Conservation (phyloP, 1,140 invertebrate species). For the Linepithema humile region DNA sequence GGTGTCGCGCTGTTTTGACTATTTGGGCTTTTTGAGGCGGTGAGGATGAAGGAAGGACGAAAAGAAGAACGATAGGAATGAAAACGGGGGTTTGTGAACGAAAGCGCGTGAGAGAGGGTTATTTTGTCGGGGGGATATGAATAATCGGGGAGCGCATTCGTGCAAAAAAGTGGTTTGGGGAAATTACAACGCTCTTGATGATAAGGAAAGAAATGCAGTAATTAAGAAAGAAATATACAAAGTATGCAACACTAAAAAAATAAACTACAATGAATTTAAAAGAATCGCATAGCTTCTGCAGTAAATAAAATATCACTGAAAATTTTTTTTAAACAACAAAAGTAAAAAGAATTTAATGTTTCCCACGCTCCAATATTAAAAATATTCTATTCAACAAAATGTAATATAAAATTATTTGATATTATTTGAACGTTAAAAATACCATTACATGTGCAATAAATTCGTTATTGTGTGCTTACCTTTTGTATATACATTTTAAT, state of each 20-base stretch:
- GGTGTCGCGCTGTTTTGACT: constrained; percentile 21
- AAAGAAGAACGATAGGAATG: background rate
- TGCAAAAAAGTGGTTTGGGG: background rate
- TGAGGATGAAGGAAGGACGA: too few species aligned
- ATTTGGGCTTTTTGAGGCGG: background rate
- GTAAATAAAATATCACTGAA: background rate
- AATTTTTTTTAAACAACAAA: too few species aligned
- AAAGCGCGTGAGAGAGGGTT: background rate
- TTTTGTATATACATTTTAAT: too few species aligned
- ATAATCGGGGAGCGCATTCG: constrained; percentile 21
- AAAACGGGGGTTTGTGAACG: constrained; percentile 6
- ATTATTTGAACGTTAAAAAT: too few species aligned
- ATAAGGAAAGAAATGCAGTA: background rate
- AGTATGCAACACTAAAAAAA: background rate
- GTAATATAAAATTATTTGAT: too few species aligned
- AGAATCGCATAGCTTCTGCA: background rate
- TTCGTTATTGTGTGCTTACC: too few species aligned
- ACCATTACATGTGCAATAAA: too few species aligned
- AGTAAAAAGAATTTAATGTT: too few species aligned
- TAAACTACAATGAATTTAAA: background rate
- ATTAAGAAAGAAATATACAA: background rate
- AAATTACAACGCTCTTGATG: background rate
- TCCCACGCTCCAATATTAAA: too few species aligned
- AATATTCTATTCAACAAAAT: too few species aligned
- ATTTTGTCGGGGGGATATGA: constrained; percentile 39